Percentiles rank a stretch among this genome's conserved stretches.
These are phyloP conservation scores for Brachyalestes nurse DNA, from an alignment of 2,797 vertebrate species.

Conservation along the genomic window DNA sequence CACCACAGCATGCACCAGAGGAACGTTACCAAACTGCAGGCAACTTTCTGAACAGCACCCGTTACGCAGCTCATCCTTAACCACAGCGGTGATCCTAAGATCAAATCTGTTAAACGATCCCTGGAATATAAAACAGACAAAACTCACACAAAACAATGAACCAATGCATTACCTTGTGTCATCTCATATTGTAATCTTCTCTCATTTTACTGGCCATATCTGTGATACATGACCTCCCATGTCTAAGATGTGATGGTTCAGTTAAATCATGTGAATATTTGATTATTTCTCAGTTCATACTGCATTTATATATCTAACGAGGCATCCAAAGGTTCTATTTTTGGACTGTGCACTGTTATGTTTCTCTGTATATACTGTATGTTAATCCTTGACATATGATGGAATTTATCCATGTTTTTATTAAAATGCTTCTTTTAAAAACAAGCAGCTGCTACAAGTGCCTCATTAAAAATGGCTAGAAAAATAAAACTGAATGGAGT, in stretches of 20 bases:
- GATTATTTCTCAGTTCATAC: conserved; percentile 30
- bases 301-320: conserved; percentile 42
- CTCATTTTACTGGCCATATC: conserved; percentile 79
- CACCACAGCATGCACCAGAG: conserved; percentile 99
- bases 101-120: conserved; percentile 22
- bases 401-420: conserved; percentile 67
- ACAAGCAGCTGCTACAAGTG: conserved; percentile 72
- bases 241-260: conserved; percentile 77
- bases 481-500: background rate
- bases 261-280: conserved; percentile 73
- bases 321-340: conserved; percentile 47
- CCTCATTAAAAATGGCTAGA: conserved; percentile 27
- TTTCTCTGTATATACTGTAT: conserved; percentile 80
- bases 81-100: conserved; percentile 5
- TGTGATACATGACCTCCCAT: too few species aligned
- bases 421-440: conserved; percentile 73
- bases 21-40: conserved; percentile 97
- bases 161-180: conserved; percentile 45
- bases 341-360: conserved; percentile 48
- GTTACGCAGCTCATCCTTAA: background rate
- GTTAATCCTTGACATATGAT: conserved; percentile 55
- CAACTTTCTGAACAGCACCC: too few species aligned
- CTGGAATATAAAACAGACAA: too few species aligned
- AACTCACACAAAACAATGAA: conserved; percentile 12
- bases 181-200: conserved; percentile 26